These are phyloP conservation scores for Aromia moschata DNA, from an alignment of 2,888 invertebrate genomes.

Conservation along the genomic window DNA sequence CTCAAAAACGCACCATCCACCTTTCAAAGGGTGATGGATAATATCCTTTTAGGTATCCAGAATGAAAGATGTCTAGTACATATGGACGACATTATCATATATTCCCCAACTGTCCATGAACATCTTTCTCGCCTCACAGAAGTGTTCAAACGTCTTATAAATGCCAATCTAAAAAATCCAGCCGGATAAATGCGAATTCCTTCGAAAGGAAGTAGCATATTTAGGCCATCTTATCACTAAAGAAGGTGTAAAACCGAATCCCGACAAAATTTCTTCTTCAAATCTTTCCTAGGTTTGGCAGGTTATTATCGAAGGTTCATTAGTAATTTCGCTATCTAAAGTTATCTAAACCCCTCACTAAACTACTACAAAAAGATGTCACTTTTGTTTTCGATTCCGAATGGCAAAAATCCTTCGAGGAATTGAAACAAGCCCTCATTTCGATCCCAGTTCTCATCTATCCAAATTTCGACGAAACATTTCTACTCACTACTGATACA, in stretches of 20 bases:
- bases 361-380: slow-evolving; percentile 28
- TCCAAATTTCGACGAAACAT: slow-evolving; percentile 1
- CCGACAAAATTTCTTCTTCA: slow-evolving; percentile 26
- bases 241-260: slow-evolving; percentile 34
- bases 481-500: not conserved
- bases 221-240: slow-evolving; percentile 31
- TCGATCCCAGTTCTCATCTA: too few relatives aligned
- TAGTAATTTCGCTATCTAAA: slow-evolving; percentile 27
- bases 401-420: slow-evolving; percentile 31
- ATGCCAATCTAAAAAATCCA: slow-evolving; percentile 28
- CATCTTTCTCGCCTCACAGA: slow-evolving; percentile 13
- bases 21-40: slow-evolving; percentile 26
- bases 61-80: slow-evolving; percentile 23
- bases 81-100: slow-evolving; percentile 24
- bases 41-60: slow-evolving; percentile 14
- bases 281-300: slow-evolving; percentile 35
- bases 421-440: slow-evolving; percentile 23
- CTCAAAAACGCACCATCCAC: too few relatives aligned
- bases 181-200: slow-evolving; percentile 33
- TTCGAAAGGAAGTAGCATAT: slow-evolving; percentile 31
- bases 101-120: slow-evolving; percentile 14
- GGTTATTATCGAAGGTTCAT: slow-evolving; percentile 33
- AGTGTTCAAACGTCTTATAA: slow-evolving; percentile 18
- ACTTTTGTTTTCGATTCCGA: slow-evolving; percentile 8
- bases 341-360: too few relatives aligned